A percentile compares a stretch with the other conserved stretches of the same genome.
Conservation (phyloP, 1,140 invertebrate species). For the Cardiocondyla obscurior region DNA sequence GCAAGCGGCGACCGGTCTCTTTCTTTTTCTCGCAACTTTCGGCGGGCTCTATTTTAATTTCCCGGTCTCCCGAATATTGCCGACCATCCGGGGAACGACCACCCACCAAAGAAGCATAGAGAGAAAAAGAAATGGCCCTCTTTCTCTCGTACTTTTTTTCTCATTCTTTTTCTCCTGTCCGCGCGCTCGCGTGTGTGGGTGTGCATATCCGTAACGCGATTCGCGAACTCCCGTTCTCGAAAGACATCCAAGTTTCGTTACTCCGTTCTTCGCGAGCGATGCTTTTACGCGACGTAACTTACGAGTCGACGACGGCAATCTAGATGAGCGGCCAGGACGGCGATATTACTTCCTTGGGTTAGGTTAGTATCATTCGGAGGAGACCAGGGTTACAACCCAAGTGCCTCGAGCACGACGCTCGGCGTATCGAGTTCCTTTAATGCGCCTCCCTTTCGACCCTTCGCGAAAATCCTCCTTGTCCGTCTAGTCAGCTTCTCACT, state of each 20-base stretch:
- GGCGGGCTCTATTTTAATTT: slow-evolving; percentile 76
- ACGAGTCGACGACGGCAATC: slow-evolving; percentile 65
- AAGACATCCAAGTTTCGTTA: slow-evolving; percentile 58
- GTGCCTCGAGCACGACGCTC: slow-evolving; percentile 54
- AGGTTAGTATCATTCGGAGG: slow-evolving; percentile 67
- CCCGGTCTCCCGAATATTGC: slow-evolving; percentile 62
- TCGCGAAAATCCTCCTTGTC: slow-evolving; percentile 33
- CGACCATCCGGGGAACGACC: slow-evolving; percentile 70
- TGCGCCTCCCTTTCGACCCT: slow-evolving; percentile 12
- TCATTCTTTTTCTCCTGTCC: slow-evolving; percentile 6
- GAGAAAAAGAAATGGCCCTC: neutral
- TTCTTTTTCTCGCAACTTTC: slow-evolving; percentile 68
- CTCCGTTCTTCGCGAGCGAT: slow-evolving; percentile 61
- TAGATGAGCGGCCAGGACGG: slow-evolving; percentile 63
- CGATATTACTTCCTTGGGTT: slow-evolving; percentile 73
- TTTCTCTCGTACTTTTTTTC: neutral
- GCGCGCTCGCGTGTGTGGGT: too few relatives aligned
- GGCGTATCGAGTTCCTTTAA: slow-evolving; percentile 48
- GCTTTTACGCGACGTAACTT: slow-evolving; percentile 74
- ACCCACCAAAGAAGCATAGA: slow-evolving; percentile 41
- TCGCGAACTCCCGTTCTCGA: neutral
- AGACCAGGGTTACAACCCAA: slow-evolving; percentile 72
- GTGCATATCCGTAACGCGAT: neutral
- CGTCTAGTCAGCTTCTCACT: slow-evolving; percentile 1
- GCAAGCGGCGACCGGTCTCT: slow-evolving; percentile 52